Evolutionary conservation across 2,888 invertebrate species (phyloP), one percentile per base, ranked within the genome.

Genomic region (Drymonia ruficornis): DNA sequence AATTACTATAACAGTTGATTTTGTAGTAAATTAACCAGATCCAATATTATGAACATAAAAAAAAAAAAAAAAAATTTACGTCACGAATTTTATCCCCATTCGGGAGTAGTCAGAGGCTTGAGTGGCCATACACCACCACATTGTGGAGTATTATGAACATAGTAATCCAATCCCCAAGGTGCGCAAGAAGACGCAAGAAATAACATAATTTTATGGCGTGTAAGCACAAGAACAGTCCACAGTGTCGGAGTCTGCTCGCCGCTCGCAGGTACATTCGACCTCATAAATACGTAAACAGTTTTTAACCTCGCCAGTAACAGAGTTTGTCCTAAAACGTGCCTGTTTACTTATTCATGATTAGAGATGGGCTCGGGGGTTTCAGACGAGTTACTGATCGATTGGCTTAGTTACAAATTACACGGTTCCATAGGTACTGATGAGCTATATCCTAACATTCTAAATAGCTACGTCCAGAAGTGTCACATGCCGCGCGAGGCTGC

Each of bases 291-390:
- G 2, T 19, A 43, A 43, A 43, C 13, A 19, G 43, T 19, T 43
- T 43, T 43, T 43, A 43, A 43, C 19, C 18, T 19, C 9, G 43
- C 19, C 19, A 13, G 43, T 43, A 40, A 38, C 15, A 38, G 38
- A 38, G 43, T 43, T 18, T 19, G 43, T 16, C 12, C 43, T 43
- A 19, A 43, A 43, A 43, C 5, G 40, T 16, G 43, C 13, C 19
- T 19, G 19, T 13, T 43, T 43, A 43, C 43, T 19, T 19, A 43
- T 43, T 43, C 19, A 43, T 43, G 43, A 19, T 5, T 19, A 13
- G 43, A 43, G 19, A 43, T 43, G 43, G 40, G 18, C 42, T 42
- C 11, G n/a, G 42, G 16, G 13, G 43, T 43, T 40, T 16, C 2
- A 13, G 43, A 12, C 12, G 8, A 16, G 9, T 40, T 40, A 40